Evolutionary conservation across 1,140 invertebrate genomes (phyloP), one percentile per base, ranked within the genome.

Genomic region (Elymnias hypermnestra): DNA sequence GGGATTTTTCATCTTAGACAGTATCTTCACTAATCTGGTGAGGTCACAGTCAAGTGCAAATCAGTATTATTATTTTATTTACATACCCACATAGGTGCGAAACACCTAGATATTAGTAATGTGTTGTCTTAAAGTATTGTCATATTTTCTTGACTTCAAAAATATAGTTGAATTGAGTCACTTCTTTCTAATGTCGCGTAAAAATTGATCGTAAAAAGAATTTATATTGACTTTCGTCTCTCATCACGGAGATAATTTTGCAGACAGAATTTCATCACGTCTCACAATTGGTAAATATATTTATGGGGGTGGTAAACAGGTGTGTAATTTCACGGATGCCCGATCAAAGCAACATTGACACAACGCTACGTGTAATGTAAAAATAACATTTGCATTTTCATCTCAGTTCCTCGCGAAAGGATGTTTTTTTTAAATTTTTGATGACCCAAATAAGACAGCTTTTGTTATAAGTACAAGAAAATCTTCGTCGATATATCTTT

Each of bases 321-420:
- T 56, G 44, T n/a, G 39, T 52, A 61, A 56, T 61, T 50, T 58
- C 46, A 48, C 57, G 50, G 50, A 22, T 51, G 46, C 46, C 49
- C 51, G 53, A 53, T 61, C 53, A 57, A 61, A 52, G 47, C 35
- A 36, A 57, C 35, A 43, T 52, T 51, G 53, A 60, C 48, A 46
- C 39, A 48, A 53, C 31, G 45, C 44, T 43, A 28, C 44, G 42
- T 46, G 18, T 50, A 46, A 46, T 41, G 26, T 36, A 50, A 44
- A 57, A 57, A 42, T 40, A 51, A 49, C 52, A 57, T 57, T 61
- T 57, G 47, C 50, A 57, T 57, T 39, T 59, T 61, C 38, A 40
- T 48, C 45, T 13, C 25, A 18, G 45, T 14, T 23, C 14, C 18
- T 36, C 33, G 33, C 12, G 12, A 6, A 36, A 36, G 33, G 18